phyloP scores from a whole-genome alignment of 35 echinoderm and acorn worm genomes.

The Heliocidaris erythrogramma region DNA sequence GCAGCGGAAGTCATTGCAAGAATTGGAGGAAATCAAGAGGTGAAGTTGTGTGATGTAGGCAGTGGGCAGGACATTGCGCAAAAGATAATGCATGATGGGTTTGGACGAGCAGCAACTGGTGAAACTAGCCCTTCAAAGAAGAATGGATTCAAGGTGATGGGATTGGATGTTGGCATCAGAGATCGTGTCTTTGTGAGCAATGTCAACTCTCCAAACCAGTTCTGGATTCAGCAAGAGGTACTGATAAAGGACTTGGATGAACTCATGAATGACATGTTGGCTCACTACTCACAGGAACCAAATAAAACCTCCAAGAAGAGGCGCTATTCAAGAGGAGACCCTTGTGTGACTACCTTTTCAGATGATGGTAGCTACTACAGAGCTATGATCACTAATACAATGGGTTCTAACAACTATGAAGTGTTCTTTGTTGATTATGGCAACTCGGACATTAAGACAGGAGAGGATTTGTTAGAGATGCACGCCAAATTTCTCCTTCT shows the following conservation, averaged over 20 bases:
- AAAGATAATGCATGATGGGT: slow-evolving; percentile 63
- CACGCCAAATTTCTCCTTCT: slow-evolving; percentile 63
- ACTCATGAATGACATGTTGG: slow-evolving; percentile 71
- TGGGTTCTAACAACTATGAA: slow-evolving; percentile 54
- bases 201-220: slow-evolving; percentile 57
- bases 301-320: not conserved
- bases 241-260: slow-evolving; percentile 70
- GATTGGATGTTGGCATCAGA: slow-evolving; percentile 61
- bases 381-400: slow-evolving; percentile 51
- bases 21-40: slow-evolving; percentile 39
- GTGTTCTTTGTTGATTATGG: slow-evolving; percentile 91
- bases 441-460: slow-evolving; percentile 64
- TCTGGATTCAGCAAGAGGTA: slow-evolving; percentile 82
- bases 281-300: slow-evolving; percentile 40
- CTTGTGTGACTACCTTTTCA: slow-evolving; percentile 79
- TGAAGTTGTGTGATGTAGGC: slow-evolving; percentile 57
- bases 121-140: slow-evolving; percentile 36
- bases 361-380: slow-evolving; percentile 77
- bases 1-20: slow-evolving; percentile 58
- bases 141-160: slow-evolving; percentile 52
- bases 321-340: slow-evolving; percentile 42
- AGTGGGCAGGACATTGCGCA: slow-evolving; percentile 43
- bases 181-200: slow-evolving; percentile 75
- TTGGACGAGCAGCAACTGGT: slow-evolving; percentile 50
- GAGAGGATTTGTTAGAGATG: slow-evolving; percentile 46